phyloP scores from a whole-genome alignment of 2,797 vertebrate species.

The Melanotaenia nigrans region DNA sequence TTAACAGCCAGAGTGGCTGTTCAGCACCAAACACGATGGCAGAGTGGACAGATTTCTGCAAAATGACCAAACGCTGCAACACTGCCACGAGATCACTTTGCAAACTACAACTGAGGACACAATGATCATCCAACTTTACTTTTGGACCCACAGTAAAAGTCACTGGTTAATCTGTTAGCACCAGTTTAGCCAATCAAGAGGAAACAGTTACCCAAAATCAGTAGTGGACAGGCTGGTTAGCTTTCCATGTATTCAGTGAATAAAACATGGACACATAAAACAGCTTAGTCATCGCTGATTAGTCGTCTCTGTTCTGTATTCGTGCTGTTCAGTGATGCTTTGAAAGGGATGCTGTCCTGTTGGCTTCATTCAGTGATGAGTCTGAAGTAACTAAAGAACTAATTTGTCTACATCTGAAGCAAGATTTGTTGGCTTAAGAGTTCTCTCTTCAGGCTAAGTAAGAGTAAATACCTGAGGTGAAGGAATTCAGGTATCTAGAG shows the following conservation, averaged over 20 bases:
- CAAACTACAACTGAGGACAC: neutral
- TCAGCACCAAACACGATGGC: conserved; percentile 35
- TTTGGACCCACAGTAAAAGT: neutral
- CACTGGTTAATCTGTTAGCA: neutral
- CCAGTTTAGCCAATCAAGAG: neutral
- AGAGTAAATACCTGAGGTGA: neutral
- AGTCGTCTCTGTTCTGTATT: neutral
- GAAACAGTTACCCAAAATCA: neutral
- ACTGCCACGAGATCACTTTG: neutral
- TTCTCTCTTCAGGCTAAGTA: neutral
- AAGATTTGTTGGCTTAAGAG: neutral
- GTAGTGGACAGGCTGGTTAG: neutral
- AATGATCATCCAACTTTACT: neutral
- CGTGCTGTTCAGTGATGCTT: neutral
- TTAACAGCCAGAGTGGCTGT: neutral
- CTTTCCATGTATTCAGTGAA: neutral
- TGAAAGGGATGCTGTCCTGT: neutral
- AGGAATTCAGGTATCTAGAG: neutral
- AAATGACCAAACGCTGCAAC: neutral
- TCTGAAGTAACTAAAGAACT: neutral
- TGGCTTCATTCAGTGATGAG: neutral
- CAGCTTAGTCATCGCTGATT: neutral
- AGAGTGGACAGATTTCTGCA: conserved; percentile 15
- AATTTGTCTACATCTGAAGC: neutral
- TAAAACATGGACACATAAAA: conserved; percentile 35